These are phyloP conservation scores for Eptatretus atami DNA, from an alignment of 2,797 vertebrate genomes.

Conservation along the genomic window DNA sequence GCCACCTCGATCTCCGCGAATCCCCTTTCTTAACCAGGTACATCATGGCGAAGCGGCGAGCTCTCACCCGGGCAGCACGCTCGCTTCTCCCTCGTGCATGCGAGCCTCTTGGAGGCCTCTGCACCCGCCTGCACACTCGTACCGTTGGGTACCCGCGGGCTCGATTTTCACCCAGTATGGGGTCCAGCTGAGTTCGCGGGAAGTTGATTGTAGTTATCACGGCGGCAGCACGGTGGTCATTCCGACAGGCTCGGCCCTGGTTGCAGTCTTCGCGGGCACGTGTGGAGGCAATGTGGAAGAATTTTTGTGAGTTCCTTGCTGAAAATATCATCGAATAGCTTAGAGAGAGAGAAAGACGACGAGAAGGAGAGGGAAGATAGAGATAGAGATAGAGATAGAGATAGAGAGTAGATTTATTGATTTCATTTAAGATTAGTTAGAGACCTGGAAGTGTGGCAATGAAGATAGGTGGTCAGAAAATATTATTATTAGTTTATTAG, in stretches of 20 bases:
- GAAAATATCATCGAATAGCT: too few species aligned
- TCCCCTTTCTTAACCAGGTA: constrained; percentile 53
- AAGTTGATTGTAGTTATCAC: constrained; percentile 20
- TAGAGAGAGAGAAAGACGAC: too few species aligned
- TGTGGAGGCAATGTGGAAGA: not conserved
- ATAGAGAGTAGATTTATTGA: too few species aligned
- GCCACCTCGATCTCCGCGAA: constrained; percentile 53
- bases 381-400: too few species aligned
- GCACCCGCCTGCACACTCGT: constrained; percentile 17
- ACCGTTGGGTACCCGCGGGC: constrained; percentile 21
- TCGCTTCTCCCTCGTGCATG: constrained; percentile 26
- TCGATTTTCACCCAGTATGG: constrained; percentile 45
- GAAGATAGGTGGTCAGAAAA: too few species aligned
- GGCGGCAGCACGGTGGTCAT: constrained; percentile 11
- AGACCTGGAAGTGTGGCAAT: too few species aligned
- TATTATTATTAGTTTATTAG: too few species aligned
- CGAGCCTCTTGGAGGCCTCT: constrained; percentile 12
- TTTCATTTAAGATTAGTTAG: too few species aligned
- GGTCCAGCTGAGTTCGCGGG: constrained; percentile 28
- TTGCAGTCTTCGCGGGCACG: constrained; percentile 1
- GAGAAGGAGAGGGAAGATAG: too few species aligned
- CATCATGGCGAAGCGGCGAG: constrained; percentile 41
- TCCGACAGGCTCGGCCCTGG: not conserved
- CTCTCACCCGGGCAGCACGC: constrained; percentile 24
- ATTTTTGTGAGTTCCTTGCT: too few species aligned